A percentile compares a stretch with the other conserved stretches of the same genome.
These are phyloP conservation scores for Drosophila diplacantha DNA, from an alignment of 2,888 invertebrate genomes.

Conservation along the genomic window DNA sequence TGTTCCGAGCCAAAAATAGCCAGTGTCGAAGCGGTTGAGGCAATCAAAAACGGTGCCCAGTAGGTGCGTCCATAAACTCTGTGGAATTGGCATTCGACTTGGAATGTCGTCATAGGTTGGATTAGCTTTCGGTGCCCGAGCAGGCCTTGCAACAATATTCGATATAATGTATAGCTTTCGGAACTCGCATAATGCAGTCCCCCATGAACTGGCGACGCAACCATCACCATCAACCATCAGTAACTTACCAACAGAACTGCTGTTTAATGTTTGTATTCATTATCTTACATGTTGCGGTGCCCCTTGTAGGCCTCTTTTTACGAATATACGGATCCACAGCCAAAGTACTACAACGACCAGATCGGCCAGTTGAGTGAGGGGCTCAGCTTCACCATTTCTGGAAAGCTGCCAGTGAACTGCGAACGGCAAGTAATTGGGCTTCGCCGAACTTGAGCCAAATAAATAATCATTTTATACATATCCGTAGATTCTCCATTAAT, in stretches of 20 bases:
- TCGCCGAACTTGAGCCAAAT: background rate
- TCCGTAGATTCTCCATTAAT: conserved; percentile 76
- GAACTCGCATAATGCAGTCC: conserved; percentile 7
- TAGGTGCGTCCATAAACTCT: conserved; percentile 1
- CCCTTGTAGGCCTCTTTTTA: conserved; percentile 71
- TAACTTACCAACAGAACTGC: conserved; percentile 17
- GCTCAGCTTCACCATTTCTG: conserved; percentile 74
- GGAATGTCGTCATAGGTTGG: conserved; percentile 1
- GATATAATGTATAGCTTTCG: background rate
- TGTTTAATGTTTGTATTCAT: background rate
- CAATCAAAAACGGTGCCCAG: conserved; percentile 1
- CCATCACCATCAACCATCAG: conserved; percentile 1
- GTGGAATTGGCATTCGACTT: background rate
- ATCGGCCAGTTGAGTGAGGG: conserved; percentile 74
- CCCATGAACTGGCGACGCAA: conserved; percentile 4
- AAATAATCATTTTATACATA: background rate
- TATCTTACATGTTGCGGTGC: background rate
- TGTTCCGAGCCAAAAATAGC: conserved; percentile 1
- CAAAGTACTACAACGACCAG: conserved; percentile 69
- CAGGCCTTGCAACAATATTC: conserved; percentile 2
- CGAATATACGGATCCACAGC: conserved; percentile 72
- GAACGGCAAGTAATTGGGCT: conserved; percentile 70
- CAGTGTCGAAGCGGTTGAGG: background rate
- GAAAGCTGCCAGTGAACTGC: conserved; percentile 74
- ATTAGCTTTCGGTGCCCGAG: background rate